Percentiles rank a stretch among this genome's conserved stretches.
These are phyloP conservation scores for Phyllostomus hastatus DNA, from an alignment of 2,113 vertebrate genomes.

Conservation along the genomic window DNA sequence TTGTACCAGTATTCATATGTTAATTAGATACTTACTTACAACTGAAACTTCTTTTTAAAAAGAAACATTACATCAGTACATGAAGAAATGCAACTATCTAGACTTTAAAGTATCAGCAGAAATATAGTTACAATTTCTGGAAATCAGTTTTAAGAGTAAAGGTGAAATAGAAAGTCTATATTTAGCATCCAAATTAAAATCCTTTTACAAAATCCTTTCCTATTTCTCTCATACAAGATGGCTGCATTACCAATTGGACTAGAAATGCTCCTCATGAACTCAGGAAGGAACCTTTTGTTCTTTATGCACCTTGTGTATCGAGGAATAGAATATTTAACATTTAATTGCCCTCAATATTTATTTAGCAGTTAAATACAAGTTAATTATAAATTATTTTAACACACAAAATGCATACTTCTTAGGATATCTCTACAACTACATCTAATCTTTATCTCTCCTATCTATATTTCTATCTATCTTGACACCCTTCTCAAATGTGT, in stretches of 20 bases:
- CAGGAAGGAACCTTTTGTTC: neutral
- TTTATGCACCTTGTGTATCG: neutral
- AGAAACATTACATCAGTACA: neutral
- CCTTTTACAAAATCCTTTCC: neutral
- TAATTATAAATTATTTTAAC: neutral
- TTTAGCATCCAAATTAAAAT: neutral
- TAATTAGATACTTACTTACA: slow-evolving; percentile 43
- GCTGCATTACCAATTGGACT: neutral
- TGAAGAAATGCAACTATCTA: slow-evolving; percentile 5
- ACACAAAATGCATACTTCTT: neutral
- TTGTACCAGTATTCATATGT: neutral
- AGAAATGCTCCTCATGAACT: neutral
- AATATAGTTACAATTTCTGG: neutral
- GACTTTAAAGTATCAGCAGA: neutral
- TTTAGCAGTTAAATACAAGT: neutral
- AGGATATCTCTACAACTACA: neutral
- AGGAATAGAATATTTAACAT: neutral
- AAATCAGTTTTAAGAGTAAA: neutral
- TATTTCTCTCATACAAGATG: neutral
- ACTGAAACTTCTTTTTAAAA: slow-evolving; percentile 1
- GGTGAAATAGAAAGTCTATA: neutral
- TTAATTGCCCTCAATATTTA: neutral
- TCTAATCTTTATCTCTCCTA: neutral
- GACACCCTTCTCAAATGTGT: neutral
- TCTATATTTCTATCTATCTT: neutral